Conservation (phyloP, 2,113 vertebrate species). For the Microcebus tavaratra region DNA sequence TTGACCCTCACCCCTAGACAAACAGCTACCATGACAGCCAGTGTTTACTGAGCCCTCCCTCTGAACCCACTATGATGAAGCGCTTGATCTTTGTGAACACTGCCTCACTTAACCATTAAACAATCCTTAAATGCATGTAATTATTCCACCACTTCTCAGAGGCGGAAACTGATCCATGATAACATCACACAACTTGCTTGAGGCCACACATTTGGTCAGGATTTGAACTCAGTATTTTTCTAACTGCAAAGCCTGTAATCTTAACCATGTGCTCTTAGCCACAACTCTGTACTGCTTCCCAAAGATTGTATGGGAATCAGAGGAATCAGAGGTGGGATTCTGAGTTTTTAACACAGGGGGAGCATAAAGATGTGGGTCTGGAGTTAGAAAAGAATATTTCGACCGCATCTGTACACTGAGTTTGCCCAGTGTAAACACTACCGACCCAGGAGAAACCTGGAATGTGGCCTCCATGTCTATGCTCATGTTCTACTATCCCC, state of each 20-base stretch:
- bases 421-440: not conserved
- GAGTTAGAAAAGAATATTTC: not conserved
- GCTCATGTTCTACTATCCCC: not conserved
- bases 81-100: not conserved
- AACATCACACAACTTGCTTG: not conserved
- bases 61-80: not conserved
- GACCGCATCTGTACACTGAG: not conserved
- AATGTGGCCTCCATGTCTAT: no score
- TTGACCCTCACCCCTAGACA: not conserved
- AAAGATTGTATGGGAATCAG: not conserved
- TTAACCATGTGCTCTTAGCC: not conserved
- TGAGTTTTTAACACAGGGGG: not conserved
- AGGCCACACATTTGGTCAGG: not conserved
- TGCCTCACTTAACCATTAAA: not conserved
- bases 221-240: slow-evolving; percentile 9
- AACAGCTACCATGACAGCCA: not conserved
- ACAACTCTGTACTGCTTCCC: not conserved
- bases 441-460: not conserved
- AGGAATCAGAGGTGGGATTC: not conserved
- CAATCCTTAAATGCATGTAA: not conserved
- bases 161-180: not conserved
- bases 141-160: not conserved
- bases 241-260: not conserved
- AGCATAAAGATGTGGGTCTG: not conserved
- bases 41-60: not conserved